A percentile compares a stretch with the other conserved stretches of the same genome.
phyloP scores from a whole-genome alignment of 2,797 vertebrate species.

The Tachyglossus aculeatus region DNA sequence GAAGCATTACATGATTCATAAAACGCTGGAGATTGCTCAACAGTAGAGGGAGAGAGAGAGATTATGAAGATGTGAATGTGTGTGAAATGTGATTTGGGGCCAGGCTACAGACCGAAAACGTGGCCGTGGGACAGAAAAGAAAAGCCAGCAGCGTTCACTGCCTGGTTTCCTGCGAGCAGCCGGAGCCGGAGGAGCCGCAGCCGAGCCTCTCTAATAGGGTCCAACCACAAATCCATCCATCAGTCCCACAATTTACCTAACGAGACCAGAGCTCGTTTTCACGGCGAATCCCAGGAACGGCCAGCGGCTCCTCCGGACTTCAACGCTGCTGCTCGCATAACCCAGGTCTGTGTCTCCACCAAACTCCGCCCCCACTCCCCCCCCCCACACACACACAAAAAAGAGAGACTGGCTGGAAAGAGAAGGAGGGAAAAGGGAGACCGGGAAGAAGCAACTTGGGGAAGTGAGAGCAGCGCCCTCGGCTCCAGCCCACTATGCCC shows the following conservation, averaged over 20 bases:
- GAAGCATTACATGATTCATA: too few relatives aligned
- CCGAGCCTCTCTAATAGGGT: not conserved
- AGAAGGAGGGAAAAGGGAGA: not conserved
- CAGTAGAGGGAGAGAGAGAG: too few relatives aligned
- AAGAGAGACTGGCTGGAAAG: not conserved
- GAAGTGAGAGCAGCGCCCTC: not conserved
- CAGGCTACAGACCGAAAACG: not conserved
- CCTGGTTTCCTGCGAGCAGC: too few relatives aligned
- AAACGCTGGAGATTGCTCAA: too few relatives aligned
- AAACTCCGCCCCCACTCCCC: not conserved
- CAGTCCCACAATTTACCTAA: not conserved
- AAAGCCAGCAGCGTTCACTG: not conserved
- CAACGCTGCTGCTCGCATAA: conserved; percentile 48
- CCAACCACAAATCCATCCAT: not conserved
- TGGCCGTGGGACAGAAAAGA: not conserved
- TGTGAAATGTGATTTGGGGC: not conserved
- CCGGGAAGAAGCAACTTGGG: not conserved
- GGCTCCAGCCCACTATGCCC: conserved; percentile 37
- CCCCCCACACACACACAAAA: not conserved
- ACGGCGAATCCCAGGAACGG: not conserved
- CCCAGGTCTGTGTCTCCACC: conserved; percentile 32
- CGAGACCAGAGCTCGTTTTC: not conserved
- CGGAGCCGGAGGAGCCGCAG: too few relatives aligned
- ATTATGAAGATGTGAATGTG: too few relatives aligned
- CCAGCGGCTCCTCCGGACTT: conserved; percentile 53